A percentile compares a stretch with the other conserved stretches of the same genome.
Conservation (phyloP, 2,888 invertebrate species). For the Protophormia terraenovae region DNA sequence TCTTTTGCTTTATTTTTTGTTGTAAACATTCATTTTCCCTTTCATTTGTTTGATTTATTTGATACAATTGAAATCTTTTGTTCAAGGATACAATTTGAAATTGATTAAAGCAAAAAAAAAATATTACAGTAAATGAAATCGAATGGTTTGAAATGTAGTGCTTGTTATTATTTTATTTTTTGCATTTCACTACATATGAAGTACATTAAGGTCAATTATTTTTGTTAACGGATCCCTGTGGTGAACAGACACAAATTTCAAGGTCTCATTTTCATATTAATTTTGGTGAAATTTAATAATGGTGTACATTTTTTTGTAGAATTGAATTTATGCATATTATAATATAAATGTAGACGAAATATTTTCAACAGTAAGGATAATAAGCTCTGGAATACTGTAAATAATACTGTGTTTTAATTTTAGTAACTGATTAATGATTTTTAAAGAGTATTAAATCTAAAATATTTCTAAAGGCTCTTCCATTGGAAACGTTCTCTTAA, state of each 20-base stretch:
- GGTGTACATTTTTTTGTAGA: no score
- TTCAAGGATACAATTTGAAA: slow-evolving; percentile 58
- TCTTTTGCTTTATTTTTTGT: slow-evolving; percentile 10
- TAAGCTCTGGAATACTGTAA: no score
- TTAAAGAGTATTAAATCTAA: no score
- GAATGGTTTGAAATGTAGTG: slow-evolving; percentile 31
- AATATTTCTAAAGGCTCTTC: no score
- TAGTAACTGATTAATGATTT: no score
- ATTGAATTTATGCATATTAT: no score
- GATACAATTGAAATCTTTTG: slow-evolving; percentile 51
- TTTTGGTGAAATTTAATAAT: slow-evolving; percentile 18
- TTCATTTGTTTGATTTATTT: slow-evolving; percentile 58
- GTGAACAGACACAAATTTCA: background rate
- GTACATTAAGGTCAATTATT: slow-evolving; percentile 36
- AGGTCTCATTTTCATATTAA: background rate
- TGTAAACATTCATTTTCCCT: slow-evolving; percentile 61
- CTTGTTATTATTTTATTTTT: background rate
- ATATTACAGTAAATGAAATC: slow-evolving; percentile 22
- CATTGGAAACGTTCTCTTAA: no score
- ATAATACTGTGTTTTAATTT: no score
- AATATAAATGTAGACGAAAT: no score
- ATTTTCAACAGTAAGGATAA: background rate
- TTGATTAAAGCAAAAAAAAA: slow-evolving; percentile 19
- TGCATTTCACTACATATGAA: slow-evolving; percentile 15
- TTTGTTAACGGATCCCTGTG: slow-evolving; percentile 5